phyloP scores from a whole-genome alignment of 2,888 invertebrate species.

The Norana najaformis region DNA sequence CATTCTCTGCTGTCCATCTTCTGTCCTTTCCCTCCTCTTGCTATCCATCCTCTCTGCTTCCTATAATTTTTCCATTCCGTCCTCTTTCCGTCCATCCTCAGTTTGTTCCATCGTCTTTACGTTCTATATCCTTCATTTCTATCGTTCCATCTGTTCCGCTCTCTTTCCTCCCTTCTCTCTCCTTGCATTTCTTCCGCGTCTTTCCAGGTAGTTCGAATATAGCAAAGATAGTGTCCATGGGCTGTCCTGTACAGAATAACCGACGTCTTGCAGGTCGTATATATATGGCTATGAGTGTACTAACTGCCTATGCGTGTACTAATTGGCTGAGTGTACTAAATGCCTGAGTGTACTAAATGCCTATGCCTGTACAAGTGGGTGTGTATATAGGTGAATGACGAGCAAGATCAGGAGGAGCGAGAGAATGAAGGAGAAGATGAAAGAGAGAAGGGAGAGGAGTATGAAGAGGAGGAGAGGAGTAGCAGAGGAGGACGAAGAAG shows the following conservation, averaged over 20 bases:
- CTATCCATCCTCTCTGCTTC: background rate
- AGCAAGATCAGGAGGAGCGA: too few species aligned
- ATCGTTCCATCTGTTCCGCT: background rate
- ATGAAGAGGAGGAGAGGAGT: too few species aligned
- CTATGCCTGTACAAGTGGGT: background rate
- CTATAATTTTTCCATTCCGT: background rate
- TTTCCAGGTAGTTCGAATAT: too few species aligned
- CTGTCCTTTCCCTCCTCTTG: background rate
- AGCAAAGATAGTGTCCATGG: background rate
- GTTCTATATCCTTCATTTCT: background rate
- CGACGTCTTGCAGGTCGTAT: background rate
- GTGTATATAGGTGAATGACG: background rate
- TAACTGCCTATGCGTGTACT: background rate
- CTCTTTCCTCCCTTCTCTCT: too few species aligned
- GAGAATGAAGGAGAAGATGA: too few species aligned
- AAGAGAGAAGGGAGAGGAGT: too few species aligned
- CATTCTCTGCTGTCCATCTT: background rate
- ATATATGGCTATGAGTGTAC: background rate
- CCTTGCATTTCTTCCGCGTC: background rate
- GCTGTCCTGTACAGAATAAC: background rate
- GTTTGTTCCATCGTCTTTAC: background rate
- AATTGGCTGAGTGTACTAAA: too few species aligned
- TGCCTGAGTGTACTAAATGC: background rate
- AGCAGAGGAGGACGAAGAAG: too few species aligned
- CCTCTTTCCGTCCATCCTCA: background rate